Evolutionary conservation across 2,797 vertebrate species (phyloP).

Genomic region (Melanogrammus aeglefinus): DNA sequence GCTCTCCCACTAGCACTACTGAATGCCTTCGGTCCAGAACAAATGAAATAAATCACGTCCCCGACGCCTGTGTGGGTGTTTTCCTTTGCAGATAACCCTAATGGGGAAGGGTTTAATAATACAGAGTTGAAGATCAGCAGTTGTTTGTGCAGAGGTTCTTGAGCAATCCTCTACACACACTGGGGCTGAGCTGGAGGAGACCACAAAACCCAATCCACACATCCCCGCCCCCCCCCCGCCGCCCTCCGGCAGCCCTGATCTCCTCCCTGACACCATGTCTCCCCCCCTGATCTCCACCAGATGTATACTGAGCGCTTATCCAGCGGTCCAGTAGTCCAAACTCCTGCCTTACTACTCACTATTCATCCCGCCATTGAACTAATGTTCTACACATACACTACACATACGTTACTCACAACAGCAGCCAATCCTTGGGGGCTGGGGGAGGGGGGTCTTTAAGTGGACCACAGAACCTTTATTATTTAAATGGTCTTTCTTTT

Average conservation of each 20-base stretch:
- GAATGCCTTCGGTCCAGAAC: not conserved
- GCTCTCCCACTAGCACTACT: too few species aligned
- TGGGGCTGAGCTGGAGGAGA: conserved; percentile 69
- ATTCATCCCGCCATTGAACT: too few species aligned
- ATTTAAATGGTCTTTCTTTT: conserved; percentile 31
- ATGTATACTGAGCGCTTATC: conserved; percentile 10
- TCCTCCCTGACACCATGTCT: too few species aligned
- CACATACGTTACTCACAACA: conserved; percentile 44
- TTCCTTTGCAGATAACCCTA: conserved; percentile 27
- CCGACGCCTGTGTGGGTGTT: conserved; percentile 22
- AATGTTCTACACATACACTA: conserved; percentile 44
- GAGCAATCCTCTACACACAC: conserved; percentile 67
- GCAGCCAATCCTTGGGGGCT: not conserved
- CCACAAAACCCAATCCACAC: conserved; percentile 55
- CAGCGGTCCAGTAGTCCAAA: not conserved
- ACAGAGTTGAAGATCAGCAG: conserved; percentile 48
- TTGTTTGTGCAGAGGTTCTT: conserved; percentile 66
- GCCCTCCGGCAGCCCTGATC: not conserved
- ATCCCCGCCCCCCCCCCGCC: conserved; percentile 8
- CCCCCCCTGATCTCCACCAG: not conserved
- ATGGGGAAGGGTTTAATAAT: conserved; percentile 49
- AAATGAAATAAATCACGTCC: not conserved
- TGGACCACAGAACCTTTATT: not conserved
- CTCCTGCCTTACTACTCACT: too few species aligned
- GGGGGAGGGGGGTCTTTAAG: not conserved